Conservation (phyloP, 2,888 invertebrate genomes). For the Drosophila cognata region DNA sequence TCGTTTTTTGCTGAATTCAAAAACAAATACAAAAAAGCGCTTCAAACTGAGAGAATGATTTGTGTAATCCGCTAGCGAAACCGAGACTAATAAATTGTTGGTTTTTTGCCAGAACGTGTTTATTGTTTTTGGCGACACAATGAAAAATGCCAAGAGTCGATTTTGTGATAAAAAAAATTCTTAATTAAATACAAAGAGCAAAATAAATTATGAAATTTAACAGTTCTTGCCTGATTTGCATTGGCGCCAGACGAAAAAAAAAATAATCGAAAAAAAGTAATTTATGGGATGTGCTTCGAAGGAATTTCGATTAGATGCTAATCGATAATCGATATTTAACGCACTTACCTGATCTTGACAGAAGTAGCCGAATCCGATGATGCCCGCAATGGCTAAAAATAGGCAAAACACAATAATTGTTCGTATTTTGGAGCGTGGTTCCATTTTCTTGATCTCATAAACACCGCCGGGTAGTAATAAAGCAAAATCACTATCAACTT, state of each 20-base stretch:
- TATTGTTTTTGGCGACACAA: constrained; percentile 13
- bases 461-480: constrained; percentile 91
- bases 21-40: constrained; percentile 4
- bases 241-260: constrained; percentile 67
- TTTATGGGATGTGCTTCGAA: constrained; percentile 47
- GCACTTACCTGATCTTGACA: constrained; percentile 92
- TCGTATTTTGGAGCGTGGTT: constrained; percentile 92
- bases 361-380: constrained; percentile 95
- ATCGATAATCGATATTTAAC: constrained; percentile 11
- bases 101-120: constrained; percentile 56
- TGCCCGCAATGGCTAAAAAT: constrained; percentile 92
- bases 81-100: constrained; percentile 52
- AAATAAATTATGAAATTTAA: constrained; percentile 67
- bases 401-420: constrained; percentile 93
- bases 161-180: constrained; percentile 28
- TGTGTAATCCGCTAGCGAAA: constrained; percentile 52
- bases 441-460: constrained; percentile 94
- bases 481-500: constrained; percentile 93
- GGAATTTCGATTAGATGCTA: constrained; percentile 23
- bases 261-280: constrained; percentile 16
- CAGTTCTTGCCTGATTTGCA: constrained; percentile 67
- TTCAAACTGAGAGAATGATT: constrained; percentile 12
- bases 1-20: constrained; percentile 15
- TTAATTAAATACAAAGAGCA: constrained; percentile 63
- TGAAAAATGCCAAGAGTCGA: constrained; percentile 29